Conservation (phyloP, 2,797 vertebrate species). For the Alca torda region DNA sequence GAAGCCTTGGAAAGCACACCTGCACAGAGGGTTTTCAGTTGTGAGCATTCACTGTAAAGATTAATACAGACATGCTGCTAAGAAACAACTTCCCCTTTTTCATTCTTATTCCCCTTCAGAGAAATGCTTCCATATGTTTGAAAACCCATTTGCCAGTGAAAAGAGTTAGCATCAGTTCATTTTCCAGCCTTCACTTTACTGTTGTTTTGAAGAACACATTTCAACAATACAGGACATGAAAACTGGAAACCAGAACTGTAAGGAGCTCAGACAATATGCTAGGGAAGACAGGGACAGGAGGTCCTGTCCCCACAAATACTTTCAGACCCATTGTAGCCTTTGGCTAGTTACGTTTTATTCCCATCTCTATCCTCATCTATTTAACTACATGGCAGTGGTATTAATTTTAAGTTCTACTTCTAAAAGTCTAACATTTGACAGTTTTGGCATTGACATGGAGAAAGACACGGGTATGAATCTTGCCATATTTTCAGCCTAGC, state of each 20-base stretch:
- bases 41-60: background rate
- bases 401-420: background rate
- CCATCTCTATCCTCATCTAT: background rate
- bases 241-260: background rate
- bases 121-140: background rate
- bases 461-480: background rate
- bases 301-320: background rate
- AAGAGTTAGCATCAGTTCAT: background rate
- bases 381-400: background rate
- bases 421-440: background rate
- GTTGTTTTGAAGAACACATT: background rate
- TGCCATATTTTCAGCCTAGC: background rate
- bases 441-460: background rate
- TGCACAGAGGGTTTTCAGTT: background rate
- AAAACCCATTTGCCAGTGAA: background rate
- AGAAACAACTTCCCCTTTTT: background rate
- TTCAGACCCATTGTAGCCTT: background rate
- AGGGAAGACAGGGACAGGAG: background rate
- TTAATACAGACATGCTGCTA: background rate
- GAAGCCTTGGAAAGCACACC: background rate
- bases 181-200: background rate
- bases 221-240: background rate
- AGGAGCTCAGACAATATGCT: background rate
- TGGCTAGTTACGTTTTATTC: background rate
- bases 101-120: background rate